Evolutionary conservation across 1,140 invertebrate species (phyloP), one percentile per base, ranked within the genome.

Genomic region (Homarus americanus): DNA sequence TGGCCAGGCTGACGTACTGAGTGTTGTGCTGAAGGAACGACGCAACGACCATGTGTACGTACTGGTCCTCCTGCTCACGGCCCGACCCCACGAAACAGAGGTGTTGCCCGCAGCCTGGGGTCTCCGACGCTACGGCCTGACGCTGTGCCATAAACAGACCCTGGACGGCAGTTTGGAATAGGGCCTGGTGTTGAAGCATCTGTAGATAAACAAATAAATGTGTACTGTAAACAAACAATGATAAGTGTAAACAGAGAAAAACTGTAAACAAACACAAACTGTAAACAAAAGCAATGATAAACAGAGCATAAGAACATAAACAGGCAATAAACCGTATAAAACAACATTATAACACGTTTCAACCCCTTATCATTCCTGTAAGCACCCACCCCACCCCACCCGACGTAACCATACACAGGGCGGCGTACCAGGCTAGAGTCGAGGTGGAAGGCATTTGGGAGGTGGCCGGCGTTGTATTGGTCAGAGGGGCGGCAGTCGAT

Each of bases 31-130:
- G 98, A 58, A 99, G 95, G 95, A 99, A 99, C 87, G 98, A 98
- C 12, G 98, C 98, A 15, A 99, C 97, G 40, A 99, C 98, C 99
- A 99, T 99, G 93, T 99, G 97, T 5, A 99, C 98, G 94, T 98
- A 99, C 93, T 97, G 97, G 94, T 99, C 99, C 95, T 99, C 98
- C 94, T 99, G 98, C 93, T 98, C 97, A 49, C 97, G 96, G 7
- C 99, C 99, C 93, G 98, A 99, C 79, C 99, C 99, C 93, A 99
- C 96, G 94, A 99, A 99, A 94, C 98, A 99, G 76, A 99, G 95
- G 94, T 99, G 99, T 95, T 99, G 98, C 38, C 98, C 98, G 86
- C 97, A 98, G 38, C 98, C 98, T 92, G 97, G 95, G 0, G 98
- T 98, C 49, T 97, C 97, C 83, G 97, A 97, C 76, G 97, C 97